A percentile compares a stretch with the other conserved stretches of the same genome.
These are phyloP conservation scores for Drosophila elegans DNA, from an alignment of 1,140 invertebrate species.

Conservation along the genomic window DNA sequence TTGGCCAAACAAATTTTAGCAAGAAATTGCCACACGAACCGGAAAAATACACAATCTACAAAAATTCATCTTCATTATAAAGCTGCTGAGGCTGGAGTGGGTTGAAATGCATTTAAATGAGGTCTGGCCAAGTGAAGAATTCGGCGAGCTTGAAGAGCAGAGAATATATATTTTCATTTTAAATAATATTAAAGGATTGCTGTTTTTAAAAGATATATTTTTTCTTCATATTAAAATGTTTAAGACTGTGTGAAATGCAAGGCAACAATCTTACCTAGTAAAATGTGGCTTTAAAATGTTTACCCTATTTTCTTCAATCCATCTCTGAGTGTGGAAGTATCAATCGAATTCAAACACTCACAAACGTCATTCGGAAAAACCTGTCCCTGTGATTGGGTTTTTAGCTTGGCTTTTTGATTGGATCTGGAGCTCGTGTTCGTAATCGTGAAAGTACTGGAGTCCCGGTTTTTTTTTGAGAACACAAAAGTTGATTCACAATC, in stretches of 20 bases:
- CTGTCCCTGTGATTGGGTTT: constrained; percentile 38
- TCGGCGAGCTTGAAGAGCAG: neutral
- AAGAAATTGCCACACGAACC: constrained; percentile 72
- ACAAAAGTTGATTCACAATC: constrained; percentile 35
- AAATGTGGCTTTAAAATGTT: too few species aligned
- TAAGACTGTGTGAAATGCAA: too few species aligned
- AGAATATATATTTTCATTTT: constrained; percentile 51
- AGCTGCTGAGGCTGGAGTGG: constrained; percentile 2
- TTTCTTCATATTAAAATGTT: neutral
- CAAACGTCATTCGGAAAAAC: constrained; percentile 21
- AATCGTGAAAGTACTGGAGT: neutral
- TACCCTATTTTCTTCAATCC: neutral
- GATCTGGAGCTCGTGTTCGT: constrained; percentile 32
- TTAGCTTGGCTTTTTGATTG: constrained; percentile 48
- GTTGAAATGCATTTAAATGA: constrained; percentile 73
- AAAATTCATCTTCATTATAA: constrained; percentile 77
- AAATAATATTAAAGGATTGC: constrained; percentile 9
- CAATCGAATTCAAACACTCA: constrained; percentile 74
- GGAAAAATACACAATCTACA: constrained; percentile 82
- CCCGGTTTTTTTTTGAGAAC: constrained; percentile 5
- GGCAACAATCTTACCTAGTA: too few species aligned
- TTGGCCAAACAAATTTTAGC: constrained; percentile 64
- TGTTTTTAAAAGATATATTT: neutral
- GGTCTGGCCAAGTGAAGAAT: neutral
- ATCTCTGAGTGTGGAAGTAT: constrained; percentile 23